These are phyloP conservation scores for Scaptomyza polygonia DNA, from an alignment of 2,888 invertebrate genomes.

Conservation along the genomic window DNA sequence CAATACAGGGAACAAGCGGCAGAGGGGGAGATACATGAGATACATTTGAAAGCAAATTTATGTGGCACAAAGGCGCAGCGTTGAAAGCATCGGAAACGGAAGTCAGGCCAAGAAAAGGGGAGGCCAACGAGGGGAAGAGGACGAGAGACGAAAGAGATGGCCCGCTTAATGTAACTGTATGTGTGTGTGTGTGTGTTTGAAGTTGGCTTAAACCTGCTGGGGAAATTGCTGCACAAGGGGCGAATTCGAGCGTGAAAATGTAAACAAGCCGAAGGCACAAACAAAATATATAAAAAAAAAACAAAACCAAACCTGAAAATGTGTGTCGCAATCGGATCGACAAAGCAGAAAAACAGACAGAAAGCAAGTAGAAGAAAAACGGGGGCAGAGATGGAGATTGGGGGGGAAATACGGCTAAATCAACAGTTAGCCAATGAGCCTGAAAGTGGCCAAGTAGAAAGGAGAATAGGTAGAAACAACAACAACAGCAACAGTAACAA, in stretches of 20 bases:
- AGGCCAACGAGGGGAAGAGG: constrained; percentile 8
- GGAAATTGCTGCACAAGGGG: constrained; percentile 64
- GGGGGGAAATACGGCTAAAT: constrained; percentile 54
- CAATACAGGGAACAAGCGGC: background rate
- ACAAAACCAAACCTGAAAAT: constrained; percentile 47
- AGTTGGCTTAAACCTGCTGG: constrained; percentile 68
- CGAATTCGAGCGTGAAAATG: constrained; percentile 76
- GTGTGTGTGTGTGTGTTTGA: constrained; percentile 61
- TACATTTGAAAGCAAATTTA: constrained; percentile 77
- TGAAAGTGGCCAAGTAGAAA: constrained; percentile 53
- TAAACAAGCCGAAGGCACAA: constrained; percentile 62
- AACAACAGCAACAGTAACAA: background rate
- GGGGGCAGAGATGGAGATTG: background rate
- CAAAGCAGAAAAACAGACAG: constrained; percentile 13
- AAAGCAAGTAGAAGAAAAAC: background rate
- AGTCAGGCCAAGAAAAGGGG: constrained; percentile 42
- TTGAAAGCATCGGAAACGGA: constrained; percentile 75
- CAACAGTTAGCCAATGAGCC: constrained; percentile 79
- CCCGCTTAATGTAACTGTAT: constrained; percentile 63
- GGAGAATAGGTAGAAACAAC: constrained; percentile 22
- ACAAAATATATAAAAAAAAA: constrained; percentile 12
- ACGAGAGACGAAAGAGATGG: constrained; percentile 9
- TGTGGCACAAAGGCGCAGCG: constrained; percentile 72
- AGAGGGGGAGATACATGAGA: constrained; percentile 30
- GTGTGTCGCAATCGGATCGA: constrained; percentile 66